Evolutionary conservation across 2,888 invertebrate genomes (phyloP).

Genomic region (Chironomus tentans): DNA sequence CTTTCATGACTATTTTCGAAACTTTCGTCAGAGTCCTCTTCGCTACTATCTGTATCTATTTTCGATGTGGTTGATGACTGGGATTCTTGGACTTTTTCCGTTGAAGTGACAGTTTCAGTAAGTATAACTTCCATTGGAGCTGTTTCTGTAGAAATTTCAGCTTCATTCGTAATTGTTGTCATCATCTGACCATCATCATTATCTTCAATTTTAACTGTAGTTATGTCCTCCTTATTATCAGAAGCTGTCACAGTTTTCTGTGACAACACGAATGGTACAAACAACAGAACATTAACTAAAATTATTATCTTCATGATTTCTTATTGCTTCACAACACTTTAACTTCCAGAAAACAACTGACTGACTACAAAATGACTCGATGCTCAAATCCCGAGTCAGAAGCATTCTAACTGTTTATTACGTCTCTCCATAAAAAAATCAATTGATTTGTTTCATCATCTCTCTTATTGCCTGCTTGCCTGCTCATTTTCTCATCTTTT

Average conservation of each 20-base stretch:
- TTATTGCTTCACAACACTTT: background rate
- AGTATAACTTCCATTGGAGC: background rate
- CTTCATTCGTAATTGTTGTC: background rate
- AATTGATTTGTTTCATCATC: background rate
- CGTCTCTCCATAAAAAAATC: background rate
- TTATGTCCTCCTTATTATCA: background rate
- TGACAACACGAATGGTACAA: background rate
- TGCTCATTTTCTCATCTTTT: background rate
- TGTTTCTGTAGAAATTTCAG: background rate
- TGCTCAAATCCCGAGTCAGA: background rate
- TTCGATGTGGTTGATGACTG: background rate
- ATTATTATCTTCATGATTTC: background rate
- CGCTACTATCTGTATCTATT: background rate
- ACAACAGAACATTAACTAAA: background rate
- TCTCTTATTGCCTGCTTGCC: background rate
- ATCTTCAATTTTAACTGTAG: background rate
- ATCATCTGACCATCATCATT: no score
- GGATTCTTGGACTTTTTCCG: background rate
- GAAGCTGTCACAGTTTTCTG: background rate
- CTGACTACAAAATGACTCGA: background rate
- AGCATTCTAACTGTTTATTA: conserved; percentile 8
- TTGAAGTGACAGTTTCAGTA: background rate
- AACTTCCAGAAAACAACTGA: background rate
- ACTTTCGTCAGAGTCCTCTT: background rate
- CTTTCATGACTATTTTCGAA: background rate